These are phyloP conservation scores for Iselma pallidipennis DNA, from an alignment of 2,888 invertebrate genomes.

Conservation along the genomic window DNA sequence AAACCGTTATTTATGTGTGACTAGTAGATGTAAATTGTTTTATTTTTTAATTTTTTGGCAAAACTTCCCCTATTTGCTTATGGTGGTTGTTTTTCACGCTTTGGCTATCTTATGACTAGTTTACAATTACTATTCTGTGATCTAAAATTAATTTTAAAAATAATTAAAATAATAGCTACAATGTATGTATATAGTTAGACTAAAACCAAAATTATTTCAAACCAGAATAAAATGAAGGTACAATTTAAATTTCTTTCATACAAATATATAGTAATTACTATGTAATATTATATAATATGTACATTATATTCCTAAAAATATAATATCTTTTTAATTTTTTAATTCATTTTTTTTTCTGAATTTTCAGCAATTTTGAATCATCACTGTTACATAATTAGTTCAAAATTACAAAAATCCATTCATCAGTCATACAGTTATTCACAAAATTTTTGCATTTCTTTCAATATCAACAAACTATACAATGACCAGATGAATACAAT, in stretches of 20 bases:
- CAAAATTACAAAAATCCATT: constrained; percentile 18
- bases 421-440: constrained; percentile 23
- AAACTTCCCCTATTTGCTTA: constrained; percentile 15
- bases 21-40: not conserved
- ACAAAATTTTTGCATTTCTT: constrained; percentile 12
- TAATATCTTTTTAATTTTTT: not conserved
- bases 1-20: not conserved
- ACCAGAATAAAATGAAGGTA: not conserved
- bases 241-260: not conserved
- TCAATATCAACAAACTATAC: constrained; percentile 5
- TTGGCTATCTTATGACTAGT: constrained; percentile 41
- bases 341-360: not conserved
- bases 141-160: constrained; percentile 3
- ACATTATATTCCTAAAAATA: constrained; percentile 14
- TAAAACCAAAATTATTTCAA: not conserved
- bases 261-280: too few relatives aligned
- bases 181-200: not conserved
- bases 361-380: not conserved
- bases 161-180: constrained; percentile 4
- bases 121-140: constrained; percentile 19
- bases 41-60: constrained; percentile 33
- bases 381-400: constrained; percentile 5
- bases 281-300: too few relatives aligned
- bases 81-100: too few relatives aligned
- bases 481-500: constrained; percentile 19